phyloP scores from a whole-genome alignment of 2,797 vertebrate species.

The Clamator glandarius region DNA sequence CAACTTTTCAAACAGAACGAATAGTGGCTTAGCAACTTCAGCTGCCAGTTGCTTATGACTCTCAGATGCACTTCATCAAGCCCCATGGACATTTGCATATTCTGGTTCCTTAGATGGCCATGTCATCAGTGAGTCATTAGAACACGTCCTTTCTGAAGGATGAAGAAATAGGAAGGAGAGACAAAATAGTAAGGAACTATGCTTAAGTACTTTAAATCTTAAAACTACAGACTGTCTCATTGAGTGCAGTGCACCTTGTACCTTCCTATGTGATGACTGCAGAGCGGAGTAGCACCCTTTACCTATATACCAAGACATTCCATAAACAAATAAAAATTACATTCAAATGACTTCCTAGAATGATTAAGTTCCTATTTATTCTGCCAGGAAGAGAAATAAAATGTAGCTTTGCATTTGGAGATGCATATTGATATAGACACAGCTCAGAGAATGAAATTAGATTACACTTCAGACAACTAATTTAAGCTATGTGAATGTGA shows the following conservation, averaged over 20 bases:
- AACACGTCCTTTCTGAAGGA: not conserved
- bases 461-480: not conserved
- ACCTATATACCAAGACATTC: not conserved
- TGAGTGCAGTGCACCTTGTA: not conserved
- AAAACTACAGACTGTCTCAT: not conserved
- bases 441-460: not conserved
- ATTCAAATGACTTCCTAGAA: not conserved
- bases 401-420: not conserved
- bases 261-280: not conserved
- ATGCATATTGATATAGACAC: not conserved
- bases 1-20: not conserved
- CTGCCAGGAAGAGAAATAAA: not conserved
- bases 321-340: not conserved
- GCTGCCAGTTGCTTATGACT: not conserved
- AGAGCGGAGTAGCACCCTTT: not conserved
- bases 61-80: not conserved
- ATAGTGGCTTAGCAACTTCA: not conserved
- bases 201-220: not conserved
- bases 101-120: not conserved
- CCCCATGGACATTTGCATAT: not conserved
- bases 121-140: not conserved
- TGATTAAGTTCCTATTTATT: not conserved
- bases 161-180: not conserved
- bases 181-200: not conserved
- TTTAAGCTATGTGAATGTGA: not conserved